phyloP scores from a whole-genome alignment of 2,113 vertebrate species.

The Crotalus viridis region DNA sequence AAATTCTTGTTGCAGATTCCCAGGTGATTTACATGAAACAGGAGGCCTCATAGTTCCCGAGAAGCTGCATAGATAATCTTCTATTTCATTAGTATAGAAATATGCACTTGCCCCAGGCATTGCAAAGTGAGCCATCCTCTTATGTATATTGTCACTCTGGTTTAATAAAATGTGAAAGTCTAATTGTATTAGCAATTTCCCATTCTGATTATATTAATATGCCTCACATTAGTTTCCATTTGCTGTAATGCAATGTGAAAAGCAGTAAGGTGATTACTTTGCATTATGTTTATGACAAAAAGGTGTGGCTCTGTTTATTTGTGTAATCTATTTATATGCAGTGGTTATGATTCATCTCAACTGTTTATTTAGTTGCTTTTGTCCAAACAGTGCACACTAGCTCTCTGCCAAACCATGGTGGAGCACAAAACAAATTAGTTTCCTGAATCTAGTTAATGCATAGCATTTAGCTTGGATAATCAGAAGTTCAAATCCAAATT shows the following conservation, averaged over 20 bases:
- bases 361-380: background rate
- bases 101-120: background rate
- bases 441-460: background rate
- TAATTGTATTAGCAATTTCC: constrained; percentile 80
- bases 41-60: background rate
- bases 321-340: background rate
- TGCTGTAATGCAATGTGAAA: constrained; percentile 78
- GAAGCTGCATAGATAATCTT: background rate
- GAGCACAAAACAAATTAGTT: background rate
- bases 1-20: background rate
- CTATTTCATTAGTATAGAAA: background rate
- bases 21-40: background rate
- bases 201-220: constrained; percentile 79
- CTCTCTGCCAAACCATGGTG: too few species aligned
- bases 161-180: constrained; percentile 79
- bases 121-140: constrained; percentile 47
- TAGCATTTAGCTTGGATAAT: background rate
- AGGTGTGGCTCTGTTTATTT: constrained; percentile 43
- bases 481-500: background rate
- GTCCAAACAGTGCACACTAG: background rate
- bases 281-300: constrained; percentile 52
- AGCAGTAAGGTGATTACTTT: constrained; percentile 77
- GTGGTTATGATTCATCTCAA: constrained; percentile 3
- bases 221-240: constrained; percentile 75
- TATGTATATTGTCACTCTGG: constrained; percentile 59